Base-by-base conservation (phyloP, 64 coral and sea anemone species). In the Montipora foliosa region DNA sequence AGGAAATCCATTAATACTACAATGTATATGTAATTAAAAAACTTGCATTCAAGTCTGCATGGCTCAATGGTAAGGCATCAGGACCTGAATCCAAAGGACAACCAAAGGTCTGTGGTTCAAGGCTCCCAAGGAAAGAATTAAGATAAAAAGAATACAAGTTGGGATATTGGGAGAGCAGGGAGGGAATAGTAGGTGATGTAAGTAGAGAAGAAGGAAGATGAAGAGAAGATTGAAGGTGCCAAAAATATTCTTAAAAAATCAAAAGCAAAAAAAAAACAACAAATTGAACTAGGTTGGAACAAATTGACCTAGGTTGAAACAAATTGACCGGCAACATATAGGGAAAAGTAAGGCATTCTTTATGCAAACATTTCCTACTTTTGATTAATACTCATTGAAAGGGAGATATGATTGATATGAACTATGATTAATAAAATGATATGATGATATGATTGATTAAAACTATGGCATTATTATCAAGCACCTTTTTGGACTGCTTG, bases 91-190 rank as follows among this genome's bases (percentile, higher is more conserved):
- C 68, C 68, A 71, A 71, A 71, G 68, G 68, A 71, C 4, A 71
- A 24, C 68, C 68, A 24, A 71, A 71, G 68, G 68, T 71, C 68
- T 24, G 68, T 71, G 68, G 68, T 71, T 71, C 68, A 71, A 24
- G 17, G 19, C 68, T 22, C 61, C 10, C 61, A 66, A 66, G 61
- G 61, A 15, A 66, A 66, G 61, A 12, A 66, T 15, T 66, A 17
- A 66, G 61, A 66, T 66, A 66, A 66, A 66, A 66, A 66, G 15
- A 66, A 66, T 12, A 66, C 11, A 66, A 17, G 61, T 66, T 66
- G 61, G 61, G 61, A 66, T 66, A 14, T 66, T 66, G 61, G 61
- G 61, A 66, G 61, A 66, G 61, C 61, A 66, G 61, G 15, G 61
- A 66, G 61, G 61, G 61, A 66, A 66, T 66, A 17, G 61, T 66